Evolutionary conservation across 2,113 vertebrate genomes (phyloP).

Genomic region (Aptenodytes patagonicus): DNA sequence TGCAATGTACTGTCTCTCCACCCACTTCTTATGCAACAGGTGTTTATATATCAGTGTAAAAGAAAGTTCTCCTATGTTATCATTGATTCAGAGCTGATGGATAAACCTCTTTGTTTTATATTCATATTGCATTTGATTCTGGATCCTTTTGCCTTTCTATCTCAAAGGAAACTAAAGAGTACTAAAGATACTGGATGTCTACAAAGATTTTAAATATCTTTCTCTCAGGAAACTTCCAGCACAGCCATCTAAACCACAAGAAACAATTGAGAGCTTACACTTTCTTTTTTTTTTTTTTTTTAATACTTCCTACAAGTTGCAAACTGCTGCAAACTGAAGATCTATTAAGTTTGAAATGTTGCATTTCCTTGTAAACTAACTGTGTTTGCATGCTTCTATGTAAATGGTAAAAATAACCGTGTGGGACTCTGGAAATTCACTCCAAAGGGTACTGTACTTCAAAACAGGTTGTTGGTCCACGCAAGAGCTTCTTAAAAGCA

Average conservation of each 20-base stretch:
- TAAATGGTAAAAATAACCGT: background rate
- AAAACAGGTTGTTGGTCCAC: background rate
- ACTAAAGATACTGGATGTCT: background rate
- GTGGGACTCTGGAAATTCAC: background rate
- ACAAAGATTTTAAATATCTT: background rate
- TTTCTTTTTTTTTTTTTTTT: background rate
- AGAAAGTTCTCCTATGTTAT: background rate
- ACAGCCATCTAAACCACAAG: background rate
- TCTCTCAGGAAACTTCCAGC: background rate
- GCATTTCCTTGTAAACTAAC: background rate
- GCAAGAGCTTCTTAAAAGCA: background rate
- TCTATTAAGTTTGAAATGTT: background rate
- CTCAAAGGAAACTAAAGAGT: background rate
- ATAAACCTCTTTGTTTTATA: background rate
- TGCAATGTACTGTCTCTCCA: background rate
- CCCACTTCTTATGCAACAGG: background rate
- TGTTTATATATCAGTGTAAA: background rate
- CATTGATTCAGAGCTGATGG: background rate
- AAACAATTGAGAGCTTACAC: background rate
- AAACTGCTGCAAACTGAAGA: background rate
- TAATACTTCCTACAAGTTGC: background rate
- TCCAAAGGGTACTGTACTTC: background rate
- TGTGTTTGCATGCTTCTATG: background rate
- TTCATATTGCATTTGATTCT: background rate
- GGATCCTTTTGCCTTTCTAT: background rate